These are phyloP conservation scores for Hystrix cristata DNA, from an alignment of 2,113 vertebrate species.

Conservation along the genomic window DNA sequence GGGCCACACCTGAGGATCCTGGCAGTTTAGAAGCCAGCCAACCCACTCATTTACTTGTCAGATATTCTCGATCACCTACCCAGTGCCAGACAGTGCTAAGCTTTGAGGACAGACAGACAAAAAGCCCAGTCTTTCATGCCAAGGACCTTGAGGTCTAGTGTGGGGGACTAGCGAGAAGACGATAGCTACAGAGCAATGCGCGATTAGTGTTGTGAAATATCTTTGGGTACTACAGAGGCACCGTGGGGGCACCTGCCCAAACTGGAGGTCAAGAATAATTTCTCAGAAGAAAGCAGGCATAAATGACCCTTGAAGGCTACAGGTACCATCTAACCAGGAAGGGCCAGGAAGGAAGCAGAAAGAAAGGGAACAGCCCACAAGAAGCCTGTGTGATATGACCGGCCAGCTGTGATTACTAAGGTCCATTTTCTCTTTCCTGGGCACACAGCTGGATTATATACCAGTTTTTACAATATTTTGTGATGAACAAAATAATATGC, in stretches of 20 bases:
- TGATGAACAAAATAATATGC: neutral
- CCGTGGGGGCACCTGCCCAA: neutral
- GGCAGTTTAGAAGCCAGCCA: neutral
- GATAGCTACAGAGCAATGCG: neutral
- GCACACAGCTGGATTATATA: neutral
- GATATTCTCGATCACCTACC: neutral
- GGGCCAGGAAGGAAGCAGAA: neutral
- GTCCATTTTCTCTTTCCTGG: neutral
- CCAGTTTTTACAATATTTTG: neutral
- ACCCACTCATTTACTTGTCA: neutral
- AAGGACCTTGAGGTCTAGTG: neutral
- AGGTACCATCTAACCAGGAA: neutral
- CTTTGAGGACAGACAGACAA: neutral
- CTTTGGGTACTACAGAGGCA: neutral
- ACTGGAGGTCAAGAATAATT: neutral
- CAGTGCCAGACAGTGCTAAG: too few species aligned
- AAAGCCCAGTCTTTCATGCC: neutral
- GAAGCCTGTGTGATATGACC: neutral
- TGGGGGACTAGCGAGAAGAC: neutral
- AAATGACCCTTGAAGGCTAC: neutral
- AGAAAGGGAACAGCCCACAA: neutral
- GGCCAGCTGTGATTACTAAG: neutral
- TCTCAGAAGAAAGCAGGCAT: neutral
- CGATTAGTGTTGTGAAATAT: neutral
- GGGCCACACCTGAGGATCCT: neutral